These are phyloP conservation scores for Heliconius hortense DNA, from an alignment of 2,888 invertebrate genomes.

Conservation along the genomic window DNA sequence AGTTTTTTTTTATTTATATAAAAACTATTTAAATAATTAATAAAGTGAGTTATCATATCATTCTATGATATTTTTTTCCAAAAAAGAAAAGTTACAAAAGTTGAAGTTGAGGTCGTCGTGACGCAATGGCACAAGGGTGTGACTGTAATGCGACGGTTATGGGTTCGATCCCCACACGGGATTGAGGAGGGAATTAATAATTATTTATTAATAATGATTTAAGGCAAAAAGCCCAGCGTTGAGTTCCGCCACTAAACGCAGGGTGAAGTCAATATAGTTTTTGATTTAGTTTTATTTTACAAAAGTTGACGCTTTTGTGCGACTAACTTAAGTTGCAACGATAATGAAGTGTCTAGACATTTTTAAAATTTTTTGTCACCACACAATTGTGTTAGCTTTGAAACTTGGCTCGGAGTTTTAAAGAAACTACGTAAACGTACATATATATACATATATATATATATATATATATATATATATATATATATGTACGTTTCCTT, in stretches of 20 bases:
- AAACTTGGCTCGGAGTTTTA: neutral
- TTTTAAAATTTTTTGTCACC: neutral
- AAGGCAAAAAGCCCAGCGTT: too few relatives aligned
- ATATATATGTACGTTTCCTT: too few relatives aligned
- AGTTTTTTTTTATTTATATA: neutral
- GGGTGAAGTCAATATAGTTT: too few relatives aligned
- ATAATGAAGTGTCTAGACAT: conserved; percentile 24
- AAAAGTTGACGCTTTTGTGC: neutral
- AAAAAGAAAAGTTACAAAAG: neutral
- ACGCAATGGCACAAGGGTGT: too few relatives aligned
- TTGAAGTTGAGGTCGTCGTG: too few relatives aligned
- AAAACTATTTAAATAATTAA: neutral
- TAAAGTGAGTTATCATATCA: too few relatives aligned
- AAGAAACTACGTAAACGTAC: neutral
- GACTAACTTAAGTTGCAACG: conserved; percentile 7
- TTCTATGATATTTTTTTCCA: neutral
- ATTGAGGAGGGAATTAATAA: too few relatives aligned
- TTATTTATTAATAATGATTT: too few relatives aligned
- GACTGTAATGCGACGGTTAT: too few relatives aligned
- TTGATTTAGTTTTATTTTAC: too few relatives aligned
- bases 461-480: neutral
- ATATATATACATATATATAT: neutral
- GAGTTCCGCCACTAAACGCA: too few relatives aligned
- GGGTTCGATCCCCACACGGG: too few relatives aligned
- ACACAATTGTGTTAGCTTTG: conserved; percentile 8